Percentiles rank a stretch among this genome's conserved stretches.
phyloP scores from a whole-genome alignment of 1,140 invertebrate species.

The Lordiphosa clarofinis region DNA sequence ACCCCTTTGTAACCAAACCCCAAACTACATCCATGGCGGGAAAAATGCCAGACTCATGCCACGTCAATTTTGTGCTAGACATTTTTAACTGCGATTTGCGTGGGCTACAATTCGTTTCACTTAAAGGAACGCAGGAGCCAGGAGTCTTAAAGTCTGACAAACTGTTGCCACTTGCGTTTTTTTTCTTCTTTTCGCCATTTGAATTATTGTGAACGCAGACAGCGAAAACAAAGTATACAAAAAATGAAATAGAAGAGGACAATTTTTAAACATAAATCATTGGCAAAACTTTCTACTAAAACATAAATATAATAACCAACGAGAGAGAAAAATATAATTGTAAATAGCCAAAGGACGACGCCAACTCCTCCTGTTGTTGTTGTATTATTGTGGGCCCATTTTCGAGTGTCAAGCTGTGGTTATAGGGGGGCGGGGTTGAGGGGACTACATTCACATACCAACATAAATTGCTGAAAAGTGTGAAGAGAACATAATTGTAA shows the following conservation, averaged over 20 bases:
- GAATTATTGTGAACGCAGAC: slow-evolving; percentile 68
- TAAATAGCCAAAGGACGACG: slow-evolving; percentile 57
- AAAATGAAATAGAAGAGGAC: slow-evolving; percentile 51
- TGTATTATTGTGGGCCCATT: slow-evolving; percentile 46
- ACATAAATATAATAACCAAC: slow-evolving; percentile 78
- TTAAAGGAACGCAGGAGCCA: slow-evolving; percentile 33
- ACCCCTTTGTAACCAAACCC: too few relatives aligned
- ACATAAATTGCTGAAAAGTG: slow-evolving; percentile 77
- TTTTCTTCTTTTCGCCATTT: slow-evolving; percentile 35
- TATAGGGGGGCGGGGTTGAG: slow-evolving; percentile 15
- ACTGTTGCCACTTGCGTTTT: slow-evolving; percentile 73
- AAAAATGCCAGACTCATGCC: slow-evolving; percentile 27
- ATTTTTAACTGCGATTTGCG: slow-evolving; percentile 46
- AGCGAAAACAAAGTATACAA: not conserved
- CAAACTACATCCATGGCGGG: too few relatives aligned
- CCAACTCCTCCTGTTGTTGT: slow-evolving; percentile 37
- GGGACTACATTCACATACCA: slow-evolving; percentile 67
- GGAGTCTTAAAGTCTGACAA: slow-evolving; percentile 66
- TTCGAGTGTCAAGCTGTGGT: slow-evolving; percentile 66
- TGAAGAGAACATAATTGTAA: slow-evolving; percentile 78
- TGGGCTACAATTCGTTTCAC: slow-evolving; percentile 16
- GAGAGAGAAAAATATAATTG: slow-evolving; percentile 76
- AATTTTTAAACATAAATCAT: slow-evolving; percentile 75
- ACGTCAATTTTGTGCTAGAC: slow-evolving; percentile 50
- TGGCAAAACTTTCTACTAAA: slow-evolving; percentile 69